phyloP scores from a whole-genome alignment of 1,140 invertebrate genomes.

The Phymorhynchus buccinoides region DNA sequence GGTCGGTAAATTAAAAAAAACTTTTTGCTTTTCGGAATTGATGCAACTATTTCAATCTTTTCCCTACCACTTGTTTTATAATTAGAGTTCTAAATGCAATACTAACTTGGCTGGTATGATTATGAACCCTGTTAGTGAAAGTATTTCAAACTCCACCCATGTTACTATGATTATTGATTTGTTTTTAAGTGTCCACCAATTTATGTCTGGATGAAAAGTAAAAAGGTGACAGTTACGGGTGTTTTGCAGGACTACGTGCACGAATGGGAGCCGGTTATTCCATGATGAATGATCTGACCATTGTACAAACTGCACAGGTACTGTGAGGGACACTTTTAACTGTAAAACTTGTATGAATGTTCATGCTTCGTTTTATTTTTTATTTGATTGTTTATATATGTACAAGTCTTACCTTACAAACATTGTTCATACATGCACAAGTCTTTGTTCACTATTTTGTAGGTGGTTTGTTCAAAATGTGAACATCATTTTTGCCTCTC shows the following conservation, averaged over 20 bases:
- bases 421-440: no score
- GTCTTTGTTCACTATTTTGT: neutral
- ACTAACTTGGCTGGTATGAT: no score
- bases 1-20: no score
- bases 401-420: neutral
- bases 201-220: neutral
- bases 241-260: slow-evolving; percentile 83
- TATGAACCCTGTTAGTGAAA: no score
- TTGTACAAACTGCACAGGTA: slow-evolving; percentile 88
- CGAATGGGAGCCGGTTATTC: slow-evolving; percentile 93
- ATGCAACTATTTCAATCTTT: no score
- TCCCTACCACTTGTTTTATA: no score
- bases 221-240: neutral
- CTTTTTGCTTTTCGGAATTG: no score
- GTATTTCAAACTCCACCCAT: no score
- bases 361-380: no score
- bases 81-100: no score
- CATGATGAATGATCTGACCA: slow-evolving; percentile 97
- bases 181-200: neutral
- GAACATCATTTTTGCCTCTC: neutral
- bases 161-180: neutral
- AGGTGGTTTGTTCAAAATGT: slow-evolving; percentile 19
- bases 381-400: neutral
- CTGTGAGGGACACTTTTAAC: neutral
- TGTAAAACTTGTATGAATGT: neutral